phyloP scores from a whole-genome alignment of 2,888 invertebrate species.

The Parnassius orleans region DNA sequence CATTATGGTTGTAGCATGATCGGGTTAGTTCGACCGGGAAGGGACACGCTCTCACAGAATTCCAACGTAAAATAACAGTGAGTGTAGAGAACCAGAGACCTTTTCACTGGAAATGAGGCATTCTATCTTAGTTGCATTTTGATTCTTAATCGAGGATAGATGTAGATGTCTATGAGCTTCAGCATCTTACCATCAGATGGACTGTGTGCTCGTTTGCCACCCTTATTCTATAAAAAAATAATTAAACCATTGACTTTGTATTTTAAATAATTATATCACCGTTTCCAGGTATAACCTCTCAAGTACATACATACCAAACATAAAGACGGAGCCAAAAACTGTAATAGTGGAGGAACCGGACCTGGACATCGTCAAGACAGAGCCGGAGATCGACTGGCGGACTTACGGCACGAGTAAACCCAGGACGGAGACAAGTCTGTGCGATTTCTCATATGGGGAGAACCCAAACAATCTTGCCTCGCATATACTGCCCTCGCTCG shows the following conservation, averaged over 20 bases:
- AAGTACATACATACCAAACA: conserved; percentile 34
- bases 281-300: conserved; percentile 41
- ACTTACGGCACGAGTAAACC: conserved; percentile 43
- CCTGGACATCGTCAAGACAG: conserved; percentile 54
- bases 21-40: too few species aligned
- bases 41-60: too few species aligned
- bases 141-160: too few species aligned
- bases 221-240: too few species aligned
- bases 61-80: too few species aligned
- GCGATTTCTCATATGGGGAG: conserved; percentile 64
- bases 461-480: conserved; percentile 48
- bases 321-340: conserved; percentile 45
- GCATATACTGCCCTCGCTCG: conserved; percentile 45
- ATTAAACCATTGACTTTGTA: background rate
- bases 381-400: conserved; percentile 56
- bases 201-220: too few species aligned
- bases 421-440: conserved; percentile 51
- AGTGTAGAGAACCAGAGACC: too few species aligned
- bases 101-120: too few species aligned
- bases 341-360: conserved; percentile 49
- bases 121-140: too few species aligned
- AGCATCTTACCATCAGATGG: too few species aligned
- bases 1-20: too few species aligned
- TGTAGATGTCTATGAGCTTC: too few species aligned
- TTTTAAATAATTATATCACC: background rate